A percentile compares a stretch with the other conserved stretches of the same genome.
phyloP scores from a whole-genome alignment of 2,113 vertebrate species.

The Calyptomena viridis region DNA sequence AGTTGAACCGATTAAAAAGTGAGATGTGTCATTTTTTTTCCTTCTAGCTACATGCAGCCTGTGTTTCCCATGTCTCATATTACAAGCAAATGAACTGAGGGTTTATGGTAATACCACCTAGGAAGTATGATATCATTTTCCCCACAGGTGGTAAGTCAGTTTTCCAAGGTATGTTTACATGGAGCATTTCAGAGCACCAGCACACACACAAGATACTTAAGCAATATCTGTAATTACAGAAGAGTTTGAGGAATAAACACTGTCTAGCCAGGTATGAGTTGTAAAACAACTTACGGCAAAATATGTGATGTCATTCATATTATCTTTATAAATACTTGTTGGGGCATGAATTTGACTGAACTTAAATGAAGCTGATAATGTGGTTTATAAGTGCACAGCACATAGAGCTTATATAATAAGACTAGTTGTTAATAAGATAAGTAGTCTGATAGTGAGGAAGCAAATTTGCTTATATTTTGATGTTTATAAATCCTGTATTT shows the following conservation, averaged over 20 bases:
- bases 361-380: constrained; percentile 40
- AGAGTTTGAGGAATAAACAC: constrained; percentile 47
- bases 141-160: constrained; percentile 48
- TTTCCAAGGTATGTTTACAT: constrained; percentile 26
- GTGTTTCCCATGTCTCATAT: constrained; percentile 42
- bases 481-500: not conserved
- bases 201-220: not conserved
- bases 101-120: constrained; percentile 54
- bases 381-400: not conserved
- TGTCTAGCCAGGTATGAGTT: constrained; percentile 66
- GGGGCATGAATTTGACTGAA: constrained; percentile 26
- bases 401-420: not conserved
- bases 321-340: constrained; percentile 54
- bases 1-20: constrained; percentile 34
- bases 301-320: constrained; percentile 41
- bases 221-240: constrained; percentile 31
- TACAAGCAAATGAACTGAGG: constrained; percentile 43
- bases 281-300: constrained; percentile 49
- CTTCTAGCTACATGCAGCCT: constrained; percentile 18
- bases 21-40: constrained; percentile 37
- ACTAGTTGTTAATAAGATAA: not conserved
- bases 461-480: constrained; percentile 11
- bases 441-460: not conserved
- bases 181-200: not conserved
- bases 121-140: constrained; percentile 59